These are phyloP conservation scores for Machimus rusticus DNA, from an alignment of 2,888 invertebrate genomes.

Conservation along the genomic window DNA sequence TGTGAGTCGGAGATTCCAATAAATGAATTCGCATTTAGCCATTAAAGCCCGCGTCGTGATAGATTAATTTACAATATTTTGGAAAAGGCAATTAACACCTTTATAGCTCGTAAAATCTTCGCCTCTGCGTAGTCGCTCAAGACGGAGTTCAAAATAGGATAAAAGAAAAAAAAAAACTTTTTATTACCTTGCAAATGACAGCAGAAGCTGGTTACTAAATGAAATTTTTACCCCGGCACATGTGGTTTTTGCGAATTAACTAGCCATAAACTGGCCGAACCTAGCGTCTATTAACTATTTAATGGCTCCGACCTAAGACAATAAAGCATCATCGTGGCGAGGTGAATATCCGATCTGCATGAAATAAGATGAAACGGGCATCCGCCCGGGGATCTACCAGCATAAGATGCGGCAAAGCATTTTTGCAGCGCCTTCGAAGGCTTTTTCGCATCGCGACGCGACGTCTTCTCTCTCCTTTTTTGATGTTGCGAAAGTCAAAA, in stretches of 20 bases:
- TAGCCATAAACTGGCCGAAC: background rate
- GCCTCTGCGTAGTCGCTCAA: background rate
- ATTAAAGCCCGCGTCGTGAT: background rate
- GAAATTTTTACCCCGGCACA: background rate
- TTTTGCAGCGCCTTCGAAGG: background rate
- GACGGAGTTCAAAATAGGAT: background rate
- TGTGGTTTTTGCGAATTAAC: background rate
- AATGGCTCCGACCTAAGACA: background rate
- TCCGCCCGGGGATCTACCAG: background rate
- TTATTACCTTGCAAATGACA: background rate
- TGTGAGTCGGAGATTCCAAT: background rate
- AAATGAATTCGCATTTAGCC: background rate
- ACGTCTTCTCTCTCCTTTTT: background rate
- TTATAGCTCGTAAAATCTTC: conserved; percentile 3
- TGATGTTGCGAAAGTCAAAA: conserved; percentile 15
- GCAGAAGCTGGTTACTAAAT: conserved; percentile 7
- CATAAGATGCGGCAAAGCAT: background rate
- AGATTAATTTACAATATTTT: background rate
- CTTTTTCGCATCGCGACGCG: background rate
- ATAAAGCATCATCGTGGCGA: background rate
- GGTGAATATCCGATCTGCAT: background rate
- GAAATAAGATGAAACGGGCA: background rate
- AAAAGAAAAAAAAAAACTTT: background rate
- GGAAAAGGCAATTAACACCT: conserved; percentile 3
- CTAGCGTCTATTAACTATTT: background rate